These are phyloP conservation scores for Caretta caretta DNA, from an alignment of 2,113 vertebrate genomes.

Conservation along the genomic window DNA sequence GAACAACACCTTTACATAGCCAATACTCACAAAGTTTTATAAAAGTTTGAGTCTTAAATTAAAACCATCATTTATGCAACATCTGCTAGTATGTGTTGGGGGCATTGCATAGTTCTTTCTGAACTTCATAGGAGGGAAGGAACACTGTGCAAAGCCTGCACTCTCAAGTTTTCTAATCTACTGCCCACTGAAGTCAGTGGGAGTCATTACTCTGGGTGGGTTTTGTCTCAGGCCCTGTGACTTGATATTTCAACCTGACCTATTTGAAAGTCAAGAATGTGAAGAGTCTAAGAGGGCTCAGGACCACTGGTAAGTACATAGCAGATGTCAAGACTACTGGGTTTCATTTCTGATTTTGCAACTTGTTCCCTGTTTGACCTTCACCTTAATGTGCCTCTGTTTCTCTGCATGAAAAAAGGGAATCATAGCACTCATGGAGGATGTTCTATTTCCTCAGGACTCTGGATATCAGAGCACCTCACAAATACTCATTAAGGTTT, in stretches of 20 bases:
- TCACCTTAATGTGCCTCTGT: not conserved
- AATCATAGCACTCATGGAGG: not conserved
- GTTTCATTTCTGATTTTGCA: not conserved
- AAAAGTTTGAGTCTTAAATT: too few species aligned
- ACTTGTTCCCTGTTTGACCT: not conserved
- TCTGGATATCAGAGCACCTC: not conserved
- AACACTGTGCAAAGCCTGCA: too few species aligned
- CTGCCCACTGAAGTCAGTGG: too few species aligned
- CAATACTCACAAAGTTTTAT: too few species aligned
- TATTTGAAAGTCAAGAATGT: not conserved
- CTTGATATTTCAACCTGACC: not conserved
- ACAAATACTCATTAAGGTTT: not conserved
- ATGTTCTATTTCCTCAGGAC: not conserved
- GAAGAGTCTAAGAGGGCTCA: too few species aligned
- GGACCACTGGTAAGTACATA: not conserved
- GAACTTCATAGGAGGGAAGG: not conserved
- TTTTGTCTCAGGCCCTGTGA: not conserved
- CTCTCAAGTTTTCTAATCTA: not conserved
- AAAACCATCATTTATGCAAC: too few species aligned
- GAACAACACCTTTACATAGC: too few species aligned
- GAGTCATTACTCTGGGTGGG: too few species aligned
- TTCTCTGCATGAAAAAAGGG: not conserved
- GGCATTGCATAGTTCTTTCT: not conserved
- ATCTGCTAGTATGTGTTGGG: not conserved
- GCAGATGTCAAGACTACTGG: not conserved